phyloP scores from a whole-genome alignment of 2,113 vertebrate genomes.

The Phalacrocorax carbo region DNA sequence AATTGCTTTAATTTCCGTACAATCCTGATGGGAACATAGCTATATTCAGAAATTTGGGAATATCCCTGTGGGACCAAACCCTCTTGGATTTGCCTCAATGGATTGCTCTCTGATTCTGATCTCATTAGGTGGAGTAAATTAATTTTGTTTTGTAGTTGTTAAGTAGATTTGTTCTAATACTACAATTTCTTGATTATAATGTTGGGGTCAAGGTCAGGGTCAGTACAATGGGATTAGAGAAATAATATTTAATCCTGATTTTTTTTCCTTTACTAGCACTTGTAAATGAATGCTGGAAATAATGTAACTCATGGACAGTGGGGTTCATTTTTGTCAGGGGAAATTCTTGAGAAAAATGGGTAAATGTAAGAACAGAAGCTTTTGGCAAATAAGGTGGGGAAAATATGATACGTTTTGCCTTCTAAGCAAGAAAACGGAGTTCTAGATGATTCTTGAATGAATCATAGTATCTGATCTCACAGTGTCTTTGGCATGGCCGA shows the following conservation, averaged over 20 bases:
- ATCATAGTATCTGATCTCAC: not conserved
- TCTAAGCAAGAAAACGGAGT: not conserved
- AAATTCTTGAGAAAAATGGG: not conserved
- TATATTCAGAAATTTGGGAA: not conserved
- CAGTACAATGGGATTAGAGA: not conserved
- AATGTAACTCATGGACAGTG: not conserved
- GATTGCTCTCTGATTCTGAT: not conserved
- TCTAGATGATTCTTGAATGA: not conserved
- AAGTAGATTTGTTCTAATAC: not conserved
- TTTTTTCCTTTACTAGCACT: not conserved
- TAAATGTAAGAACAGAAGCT: not conserved
- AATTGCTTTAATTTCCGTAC: not conserved
- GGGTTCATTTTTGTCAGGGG: not conserved
- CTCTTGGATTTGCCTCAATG: not conserved
- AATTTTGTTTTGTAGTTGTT: not conserved
- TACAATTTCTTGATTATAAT: not conserved
- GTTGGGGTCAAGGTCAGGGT: not conserved
- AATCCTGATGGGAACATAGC: not conserved
- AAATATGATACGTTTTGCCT: accelerated
- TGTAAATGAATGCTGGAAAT: not conserved
- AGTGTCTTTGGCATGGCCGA: not conserved
- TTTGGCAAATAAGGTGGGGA: not conserved
- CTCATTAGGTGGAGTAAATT: not conserved
- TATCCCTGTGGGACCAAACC: not conserved
- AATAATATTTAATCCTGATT: not conserved